Evolutionary conservation across 2,797 vertebrate genomes (phyloP).

Genomic region (Schizopygopsis pylzovi): DNA sequence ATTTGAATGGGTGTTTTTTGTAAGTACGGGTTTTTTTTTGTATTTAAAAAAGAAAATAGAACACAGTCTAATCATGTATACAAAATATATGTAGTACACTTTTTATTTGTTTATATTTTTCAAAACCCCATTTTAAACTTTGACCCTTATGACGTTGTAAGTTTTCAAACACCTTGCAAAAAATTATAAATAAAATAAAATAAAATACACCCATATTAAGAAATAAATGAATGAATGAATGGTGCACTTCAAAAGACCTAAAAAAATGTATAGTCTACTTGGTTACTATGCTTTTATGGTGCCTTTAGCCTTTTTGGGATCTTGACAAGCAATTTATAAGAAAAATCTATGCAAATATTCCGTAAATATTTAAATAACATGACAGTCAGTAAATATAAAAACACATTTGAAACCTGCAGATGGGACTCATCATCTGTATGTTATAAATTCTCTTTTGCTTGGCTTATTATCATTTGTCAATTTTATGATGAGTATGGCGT

Average conservation of each 20-base stretch:
- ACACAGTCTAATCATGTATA: too few species aligned
- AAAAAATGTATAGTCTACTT: not conserved
- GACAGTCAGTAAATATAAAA: not conserved
- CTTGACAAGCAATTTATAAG: not conserved
- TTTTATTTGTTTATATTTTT: too few species aligned
- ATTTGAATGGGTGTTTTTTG: too few species aligned
- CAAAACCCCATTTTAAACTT: not conserved
- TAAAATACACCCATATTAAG: not conserved
- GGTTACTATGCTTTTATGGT: too few species aligned
- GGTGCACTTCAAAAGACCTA: too few species aligned
- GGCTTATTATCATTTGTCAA: not conserved
- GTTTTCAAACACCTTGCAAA: not conserved
- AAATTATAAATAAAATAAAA: not conserved
- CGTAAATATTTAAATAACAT: not conserved
- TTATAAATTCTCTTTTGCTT: not conserved
- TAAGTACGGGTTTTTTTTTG: too few species aligned
- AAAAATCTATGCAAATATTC: not conserved
- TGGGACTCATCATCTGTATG: not conserved
- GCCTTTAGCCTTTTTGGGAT: too few species aligned
- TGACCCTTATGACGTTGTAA: not conserved
- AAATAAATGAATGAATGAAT: not conserved
- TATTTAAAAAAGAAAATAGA: too few species aligned
- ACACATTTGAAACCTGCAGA: not conserved
- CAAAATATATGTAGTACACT: too few species aligned
- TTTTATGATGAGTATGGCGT: constrained; percentile 45